A percentile compares a stretch with the other conserved stretches of the same genome.
These are phyloP conservation scores for Drosophila lowei DNA, from an alignment of 1,140 invertebrate genomes.

Conservation along the genomic window DNA sequence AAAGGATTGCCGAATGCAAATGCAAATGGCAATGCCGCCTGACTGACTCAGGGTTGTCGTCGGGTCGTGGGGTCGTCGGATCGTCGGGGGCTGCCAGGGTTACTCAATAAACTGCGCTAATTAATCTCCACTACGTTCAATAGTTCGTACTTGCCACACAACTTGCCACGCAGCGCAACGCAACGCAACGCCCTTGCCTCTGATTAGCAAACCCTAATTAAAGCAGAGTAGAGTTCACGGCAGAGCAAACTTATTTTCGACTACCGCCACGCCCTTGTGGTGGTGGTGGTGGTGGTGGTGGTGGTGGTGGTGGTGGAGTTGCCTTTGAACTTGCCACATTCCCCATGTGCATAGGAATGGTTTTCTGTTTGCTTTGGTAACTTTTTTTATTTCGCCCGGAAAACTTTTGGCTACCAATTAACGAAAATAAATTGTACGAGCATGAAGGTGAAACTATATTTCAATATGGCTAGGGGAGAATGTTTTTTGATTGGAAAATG, in stretches of 20 bases:
- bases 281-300: constrained; percentile 3
- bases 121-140: constrained; percentile 27
- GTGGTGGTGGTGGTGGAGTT: too few species aligned
- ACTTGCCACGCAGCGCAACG: too few species aligned
- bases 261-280: constrained; percentile 25
- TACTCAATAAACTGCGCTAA: constrained; percentile 13
- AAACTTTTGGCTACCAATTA: constrained; percentile 63
- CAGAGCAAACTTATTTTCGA: constrained; percentile 19
- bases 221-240: constrained; percentile 35
- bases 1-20: constrained; percentile 1
- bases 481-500: constrained; percentile 42
- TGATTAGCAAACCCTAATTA: constrained; percentile 49
- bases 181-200: constrained; percentile 6
- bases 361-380: constrained; percentile 37
- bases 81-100: neutral
- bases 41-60: constrained; percentile 15
- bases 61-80: neutral
- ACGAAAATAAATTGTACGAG: constrained; percentile 53
- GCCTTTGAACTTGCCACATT: constrained; percentile 51
- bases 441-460: constrained; percentile 55
- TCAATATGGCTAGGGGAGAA: constrained; percentile 38
- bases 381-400: constrained; percentile 22
- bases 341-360: constrained; percentile 14
- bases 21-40: constrained; percentile 33
- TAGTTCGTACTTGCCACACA: constrained; percentile 5